A percentile compares a stretch with the other conserved stretches of the same genome.
These are phyloP conservation scores for Catagonus wagneri DNA, from an alignment of 2,113 vertebrate genomes.

Conservation along the genomic window DNA sequence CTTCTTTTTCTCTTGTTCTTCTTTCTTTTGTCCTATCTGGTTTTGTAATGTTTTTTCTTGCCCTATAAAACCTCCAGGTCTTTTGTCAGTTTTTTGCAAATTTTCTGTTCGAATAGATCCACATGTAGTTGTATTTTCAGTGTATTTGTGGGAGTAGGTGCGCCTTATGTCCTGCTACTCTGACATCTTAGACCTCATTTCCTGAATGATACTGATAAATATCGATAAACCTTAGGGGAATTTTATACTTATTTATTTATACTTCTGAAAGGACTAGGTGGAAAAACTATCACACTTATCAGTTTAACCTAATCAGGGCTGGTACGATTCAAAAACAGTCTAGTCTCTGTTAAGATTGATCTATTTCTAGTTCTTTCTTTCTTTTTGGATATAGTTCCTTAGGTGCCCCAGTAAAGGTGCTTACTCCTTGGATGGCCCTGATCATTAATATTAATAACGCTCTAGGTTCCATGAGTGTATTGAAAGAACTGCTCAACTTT, in stretches of 20 bases:
- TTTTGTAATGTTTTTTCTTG: too few species aligned
- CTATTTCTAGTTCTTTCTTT: background rate
- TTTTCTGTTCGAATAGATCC: too few species aligned
- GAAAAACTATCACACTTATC: background rate
- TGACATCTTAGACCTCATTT: too few species aligned
- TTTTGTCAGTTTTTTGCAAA: too few species aligned
- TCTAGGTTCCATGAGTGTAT: background rate
- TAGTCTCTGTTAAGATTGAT: background rate
- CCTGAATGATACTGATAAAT: background rate
- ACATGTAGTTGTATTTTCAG: too few species aligned
- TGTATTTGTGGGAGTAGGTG: too few species aligned
- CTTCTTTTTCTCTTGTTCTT: too few species aligned
- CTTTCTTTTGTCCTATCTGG: too few species aligned
- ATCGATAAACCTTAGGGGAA: background rate
- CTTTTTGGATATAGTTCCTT: background rate
- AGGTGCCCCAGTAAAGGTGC: background rate
- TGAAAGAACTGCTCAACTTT: background rate
- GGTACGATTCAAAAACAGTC: background rate
- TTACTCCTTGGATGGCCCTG: background rate
- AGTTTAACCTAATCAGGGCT: background rate
- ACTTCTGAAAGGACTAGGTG: background rate
- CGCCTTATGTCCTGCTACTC: too few species aligned
- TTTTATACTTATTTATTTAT: background rate
- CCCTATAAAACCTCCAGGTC: too few species aligned
- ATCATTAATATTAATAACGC: background rate